Conservation (phyloP, 2,888 invertebrate genomes). For the Timema podura region DNA sequence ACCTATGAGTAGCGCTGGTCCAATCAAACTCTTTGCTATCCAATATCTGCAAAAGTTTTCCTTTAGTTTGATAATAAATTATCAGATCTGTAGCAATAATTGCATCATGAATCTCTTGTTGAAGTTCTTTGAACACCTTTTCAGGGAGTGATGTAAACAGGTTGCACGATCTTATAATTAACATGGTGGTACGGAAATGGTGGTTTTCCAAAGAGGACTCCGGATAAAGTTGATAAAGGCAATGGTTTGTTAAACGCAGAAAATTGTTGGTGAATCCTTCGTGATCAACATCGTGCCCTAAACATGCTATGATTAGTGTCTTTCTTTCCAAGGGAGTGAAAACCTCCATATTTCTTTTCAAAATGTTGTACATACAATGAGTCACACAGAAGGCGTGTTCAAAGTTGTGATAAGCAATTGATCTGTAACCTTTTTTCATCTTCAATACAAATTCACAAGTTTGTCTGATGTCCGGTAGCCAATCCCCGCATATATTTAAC, state of each 20-base stretch:
- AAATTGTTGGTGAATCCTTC: conserved; percentile 60
- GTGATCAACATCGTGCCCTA: conserved; percentile 62
- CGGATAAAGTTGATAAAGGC: conserved; percentile 53
- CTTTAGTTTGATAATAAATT: conserved; percentile 53
- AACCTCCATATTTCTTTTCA: conserved; percentile 48
- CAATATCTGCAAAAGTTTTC: conserved; percentile 50
- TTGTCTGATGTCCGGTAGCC: background rate
- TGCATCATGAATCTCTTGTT: conserved; percentile 50
- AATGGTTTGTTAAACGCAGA: conserved; percentile 52
- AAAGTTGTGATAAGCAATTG: conserved; percentile 59
- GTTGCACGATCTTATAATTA: conserved; percentile 51
- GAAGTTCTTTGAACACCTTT: conserved; percentile 20
- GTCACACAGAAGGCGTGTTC: conserved; percentile 60
- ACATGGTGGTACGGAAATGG: conserved; percentile 55
- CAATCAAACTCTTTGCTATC: conserved; percentile 51
- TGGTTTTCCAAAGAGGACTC: conserved; percentile 58
- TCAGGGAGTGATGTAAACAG: conserved; percentile 2
- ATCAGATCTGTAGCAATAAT: conserved; percentile 59
- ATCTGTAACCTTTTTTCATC: conserved; percentile 43
- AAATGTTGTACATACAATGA: conserved; percentile 57
- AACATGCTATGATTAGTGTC: conserved; percentile 53
- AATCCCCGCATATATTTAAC: background rate
- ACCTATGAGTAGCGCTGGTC: conserved; percentile 48
- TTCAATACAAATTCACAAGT: conserved; percentile 1
- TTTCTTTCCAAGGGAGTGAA: conserved; percentile 51